Conservation (phyloP, 2,888 invertebrate genomes). For the Stegophylla sp. region DNA sequence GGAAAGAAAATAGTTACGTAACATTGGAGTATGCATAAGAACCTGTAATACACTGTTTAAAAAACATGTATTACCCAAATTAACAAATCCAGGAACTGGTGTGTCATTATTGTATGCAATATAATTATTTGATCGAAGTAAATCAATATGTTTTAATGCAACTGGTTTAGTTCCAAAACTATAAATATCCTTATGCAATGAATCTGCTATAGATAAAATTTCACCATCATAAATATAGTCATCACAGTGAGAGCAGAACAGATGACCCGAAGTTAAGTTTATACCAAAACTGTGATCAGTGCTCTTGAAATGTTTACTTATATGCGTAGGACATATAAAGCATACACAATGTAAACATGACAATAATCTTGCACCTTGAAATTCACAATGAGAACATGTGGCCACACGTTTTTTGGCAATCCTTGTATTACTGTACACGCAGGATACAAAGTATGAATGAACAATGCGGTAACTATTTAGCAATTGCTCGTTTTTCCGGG, state of each 20-base stretch:
- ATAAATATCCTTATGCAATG: constrained; percentile 12
- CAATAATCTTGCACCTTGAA: constrained; percentile 79
- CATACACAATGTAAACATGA: constrained; percentile 90
- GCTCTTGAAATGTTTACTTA: constrained; percentile 81
- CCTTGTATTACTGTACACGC: constrained; percentile 12
- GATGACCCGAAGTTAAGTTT: constrained; percentile 86
- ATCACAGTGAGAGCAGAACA: constrained; percentile 87
- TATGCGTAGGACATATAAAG: constrained; percentile 87
- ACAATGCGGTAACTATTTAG: constrained; percentile 49
- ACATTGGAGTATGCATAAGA: constrained; percentile 90
- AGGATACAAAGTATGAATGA: constrained; percentile 43
- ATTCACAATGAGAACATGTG: constrained; percentile 81
- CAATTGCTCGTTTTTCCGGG: constrained; percentile 33
- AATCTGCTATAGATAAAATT: constrained; percentile 16
- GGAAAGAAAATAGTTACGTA: constrained; percentile 93
- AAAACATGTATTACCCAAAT: constrained; percentile 96
- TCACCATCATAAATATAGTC: constrained; percentile 76
- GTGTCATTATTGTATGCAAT: constrained; percentile 49
- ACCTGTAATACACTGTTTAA: constrained; percentile 97
- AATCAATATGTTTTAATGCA: constrained; percentile 21
- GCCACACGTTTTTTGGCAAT: constrained; percentile 64
- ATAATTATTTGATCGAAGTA: constrained; percentile 15
- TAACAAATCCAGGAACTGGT: constrained; percentile 83
- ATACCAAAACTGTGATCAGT: constrained; percentile 80
- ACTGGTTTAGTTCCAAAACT: constrained; percentile 4